Percentiles rank a stretch among this genome's conserved stretches.
Evolutionary conservation across 2,888 invertebrate species (phyloP).

Genomic region (Himalopsyche japonica): DNA sequence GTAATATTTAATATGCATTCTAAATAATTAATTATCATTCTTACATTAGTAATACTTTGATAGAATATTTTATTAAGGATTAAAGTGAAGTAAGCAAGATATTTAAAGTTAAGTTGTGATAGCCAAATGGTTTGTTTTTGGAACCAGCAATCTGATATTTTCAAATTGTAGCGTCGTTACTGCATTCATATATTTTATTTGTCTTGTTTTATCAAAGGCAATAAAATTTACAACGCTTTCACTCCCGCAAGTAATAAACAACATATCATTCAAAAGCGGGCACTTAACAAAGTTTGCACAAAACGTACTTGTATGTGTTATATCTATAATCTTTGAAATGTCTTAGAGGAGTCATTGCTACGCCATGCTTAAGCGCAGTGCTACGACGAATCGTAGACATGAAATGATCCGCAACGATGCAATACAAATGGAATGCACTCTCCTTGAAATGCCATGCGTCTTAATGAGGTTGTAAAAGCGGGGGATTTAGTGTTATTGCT

Average conservation of each 20-base stretch:
- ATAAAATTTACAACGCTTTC: neutral
- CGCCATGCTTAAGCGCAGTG: neutral
- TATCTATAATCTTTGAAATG: neutral
- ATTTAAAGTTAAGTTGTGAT: too few relatives aligned
- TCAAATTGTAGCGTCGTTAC: too few relatives aligned
- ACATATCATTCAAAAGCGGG: neutral
- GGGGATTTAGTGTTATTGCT: constrained; percentile 30
- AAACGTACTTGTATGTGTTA: neutral
- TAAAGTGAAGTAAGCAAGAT: too few relatives aligned
- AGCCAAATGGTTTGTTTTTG: too few relatives aligned
- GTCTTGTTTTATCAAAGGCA: neutral
- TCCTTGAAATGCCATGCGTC: constrained; percentile 10
- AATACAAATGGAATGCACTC: neutral
- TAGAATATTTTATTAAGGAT: too few relatives aligned
- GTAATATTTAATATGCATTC: too few relatives aligned
- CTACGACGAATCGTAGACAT: neutral
- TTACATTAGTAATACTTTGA: too few relatives aligned
- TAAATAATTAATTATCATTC: too few relatives aligned
- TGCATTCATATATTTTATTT: neutral
- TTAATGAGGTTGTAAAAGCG: constrained; percentile 22
- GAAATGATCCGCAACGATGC: neutral
- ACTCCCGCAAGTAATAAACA: neutral
- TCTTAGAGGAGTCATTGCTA: neutral
- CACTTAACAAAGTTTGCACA: neutral
- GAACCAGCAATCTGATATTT: too few relatives aligned